These are phyloP conservation scores for Hyposmocoma kahamanoa DNA, from an alignment of 1,140 invertebrate genomes.

Conservation along the genomic window DNA sequence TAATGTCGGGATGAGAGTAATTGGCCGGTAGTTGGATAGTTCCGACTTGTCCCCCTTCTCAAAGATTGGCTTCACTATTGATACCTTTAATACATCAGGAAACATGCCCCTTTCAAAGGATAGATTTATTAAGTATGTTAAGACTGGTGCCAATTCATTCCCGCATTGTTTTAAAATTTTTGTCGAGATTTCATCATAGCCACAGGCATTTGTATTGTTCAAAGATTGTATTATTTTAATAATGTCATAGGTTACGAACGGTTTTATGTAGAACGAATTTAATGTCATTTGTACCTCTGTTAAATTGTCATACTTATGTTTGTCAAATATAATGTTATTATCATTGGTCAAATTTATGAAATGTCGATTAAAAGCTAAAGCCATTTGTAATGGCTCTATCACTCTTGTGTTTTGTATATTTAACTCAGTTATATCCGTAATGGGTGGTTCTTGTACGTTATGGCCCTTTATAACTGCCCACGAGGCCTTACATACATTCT, in stretches of 20 bases:
- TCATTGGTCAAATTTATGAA: too few species aligned
- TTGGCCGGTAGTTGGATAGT: neutral
- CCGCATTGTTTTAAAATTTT: neutral
- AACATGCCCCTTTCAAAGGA: neutral
- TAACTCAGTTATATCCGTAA: too few species aligned
- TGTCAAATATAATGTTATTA: too few species aligned
- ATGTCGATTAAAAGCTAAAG: too few species aligned
- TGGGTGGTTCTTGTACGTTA: too few species aligned
- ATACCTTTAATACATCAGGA: neutral
- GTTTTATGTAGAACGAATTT: neutral
- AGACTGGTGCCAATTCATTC: neutral
- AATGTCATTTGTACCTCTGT: too few species aligned
- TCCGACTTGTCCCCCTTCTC: neutral
- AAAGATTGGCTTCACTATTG: slow-evolving; percentile 2
- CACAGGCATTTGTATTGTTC: neutral
- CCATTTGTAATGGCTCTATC: too few species aligned
- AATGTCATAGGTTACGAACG: neutral
- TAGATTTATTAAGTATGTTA: neutral
- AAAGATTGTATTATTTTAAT: neutral
- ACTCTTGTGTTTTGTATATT: too few species aligned
- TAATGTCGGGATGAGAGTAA: neutral
- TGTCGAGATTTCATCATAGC: slow-evolving; percentile 1
- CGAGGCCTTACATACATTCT: too few species aligned
- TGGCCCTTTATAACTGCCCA: too few species aligned
- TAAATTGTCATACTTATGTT: too few species aligned